Evolutionary conservation across 2,888 invertebrate genomes (phyloP), one percentile per base, ranked within the genome.

Genomic region (Carterocephalus palaemon): DNA sequence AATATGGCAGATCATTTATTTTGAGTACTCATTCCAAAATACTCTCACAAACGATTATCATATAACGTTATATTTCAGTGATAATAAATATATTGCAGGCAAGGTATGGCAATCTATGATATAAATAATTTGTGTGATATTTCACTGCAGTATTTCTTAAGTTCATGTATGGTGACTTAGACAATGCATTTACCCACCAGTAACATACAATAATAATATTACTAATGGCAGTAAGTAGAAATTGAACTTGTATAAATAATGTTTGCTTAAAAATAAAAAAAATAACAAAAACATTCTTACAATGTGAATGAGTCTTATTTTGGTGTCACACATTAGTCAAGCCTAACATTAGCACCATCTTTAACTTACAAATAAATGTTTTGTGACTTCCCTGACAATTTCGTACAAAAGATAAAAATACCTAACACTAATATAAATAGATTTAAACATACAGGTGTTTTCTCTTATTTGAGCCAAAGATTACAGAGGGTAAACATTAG

Each of bases 1-100:
- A 70, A 80, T 86, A 86, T 86, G 85, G 86, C 86, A 86, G 83
- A 86, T 84, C 85, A 84, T 84, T 85, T 84, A 80, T 75, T 80
- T 75, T 61, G 84, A 85, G 84, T 85, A 85, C 77, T 82, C 77
- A 62, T 64, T 70, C 57, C 54, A 75, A 76, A 80, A 75, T 85
- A 83, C 85, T 79, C 84, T 65, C 70, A 78, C 72, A 82, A 84
- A 83, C 74, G 65, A 83, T 69, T 66, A 60, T 80, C 61, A 70
- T 74, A 75, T 68, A 79, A 75, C 77, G 77, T 76, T 76, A 67
- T 62, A 60, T 61, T 56, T 51, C 56, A 53, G 57, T 62, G 64
- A 77, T 72, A 34, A 24, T 36, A 79, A 80, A 84, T 83, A 84
- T 84, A 85, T 83, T 82, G 84, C 79, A 83, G 85, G 86, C 83